Base-by-base conservation (phyloP, 1,140 invertebrate species). In the Callitettix versicolor region DNA sequence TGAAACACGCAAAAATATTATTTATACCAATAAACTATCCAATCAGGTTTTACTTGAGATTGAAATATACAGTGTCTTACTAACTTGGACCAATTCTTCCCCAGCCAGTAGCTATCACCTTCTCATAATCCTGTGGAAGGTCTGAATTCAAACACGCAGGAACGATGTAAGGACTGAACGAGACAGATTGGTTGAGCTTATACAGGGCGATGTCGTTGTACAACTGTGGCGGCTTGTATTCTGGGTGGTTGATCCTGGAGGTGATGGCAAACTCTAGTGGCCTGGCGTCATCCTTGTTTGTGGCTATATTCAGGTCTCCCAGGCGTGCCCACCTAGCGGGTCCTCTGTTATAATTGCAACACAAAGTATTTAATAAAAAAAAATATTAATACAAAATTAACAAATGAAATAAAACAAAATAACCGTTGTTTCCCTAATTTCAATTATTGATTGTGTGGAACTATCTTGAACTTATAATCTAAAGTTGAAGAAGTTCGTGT, bases 121-220 rank as follows among this genome's bases (percentile, higher is more conserved):
- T 58, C 1, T 15, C 33, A 9, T 21, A 14, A 3, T 40, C 15
- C 7, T 53, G 18, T 12, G 48, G 15, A 14, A 14, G 2, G 12
- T n/a, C n/a, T 2, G 48, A 38, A 60, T 68, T 67, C 1, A 70
- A 71, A 67, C 69, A 80, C 22, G 68, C 73, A 44, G 72, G 76
- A 48, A 68, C 65, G 1, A 73, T 64, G 42, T 64, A 64, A n/a
- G 63, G 30, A 51, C 61, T 66, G 33, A 74, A 63, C 12, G 22
- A 2, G 42, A 58, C 2, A 69, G 61, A 9, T 67, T 61, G 34
- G 47, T 60, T 26, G 65, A 79, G 61, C 58, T 74, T 69, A 1
- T 82, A 57, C 1, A 84, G 56, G 2, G 74, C 80, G 40, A 85
- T 81, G 56, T 86, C 83, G 57, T 80, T 69, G 56, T 84, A 82